These are phyloP conservation scores for Malurus alboscapulatus DNA, from an alignment of 2,113 vertebrate genomes.

Conservation along the genomic window DNA sequence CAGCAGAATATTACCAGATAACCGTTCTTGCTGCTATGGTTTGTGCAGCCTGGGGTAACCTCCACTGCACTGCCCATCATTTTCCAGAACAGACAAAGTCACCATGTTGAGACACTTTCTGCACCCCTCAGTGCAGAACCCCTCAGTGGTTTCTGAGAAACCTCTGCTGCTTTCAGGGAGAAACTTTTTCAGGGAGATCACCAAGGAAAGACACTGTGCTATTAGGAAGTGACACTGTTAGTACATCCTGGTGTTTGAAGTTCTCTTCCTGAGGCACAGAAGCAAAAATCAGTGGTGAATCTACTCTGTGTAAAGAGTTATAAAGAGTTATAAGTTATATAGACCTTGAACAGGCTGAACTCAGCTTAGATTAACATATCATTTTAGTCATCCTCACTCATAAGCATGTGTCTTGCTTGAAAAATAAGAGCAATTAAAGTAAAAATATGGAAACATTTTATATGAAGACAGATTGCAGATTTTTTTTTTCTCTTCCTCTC, in stretches of 20 bases:
- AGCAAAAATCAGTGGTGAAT: not conserved
- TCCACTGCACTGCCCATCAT: not conserved
- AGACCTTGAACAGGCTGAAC: not conserved
- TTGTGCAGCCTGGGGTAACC: not conserved
- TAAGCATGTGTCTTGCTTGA: not conserved
- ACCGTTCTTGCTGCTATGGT: not conserved
- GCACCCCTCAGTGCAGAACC: not conserved
- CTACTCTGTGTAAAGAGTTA: not conserved
- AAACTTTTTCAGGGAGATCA: not conserved
- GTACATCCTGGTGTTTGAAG: not conserved
- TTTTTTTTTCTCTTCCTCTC: not conserved
- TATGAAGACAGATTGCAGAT: not conserved
- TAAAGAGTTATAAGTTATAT: not conserved
- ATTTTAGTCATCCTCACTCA: not conserved
- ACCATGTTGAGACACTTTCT: not conserved
- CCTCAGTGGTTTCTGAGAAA: not conserved
- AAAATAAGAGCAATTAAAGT: not conserved
- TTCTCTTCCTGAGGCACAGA: not conserved
- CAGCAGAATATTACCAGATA: not conserved
- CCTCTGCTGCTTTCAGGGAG: not conserved
- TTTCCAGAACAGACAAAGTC: not conserved
- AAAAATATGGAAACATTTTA: not conserved
- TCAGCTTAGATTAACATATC: not conserved
- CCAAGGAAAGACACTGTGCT: not conserved
- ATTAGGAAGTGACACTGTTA: not conserved